A percentile compares a stretch with the other conserved stretches of the same genome.
Conservation (phyloP, 1,140 invertebrate species). For the Diorhabda sublineata region DNA sequence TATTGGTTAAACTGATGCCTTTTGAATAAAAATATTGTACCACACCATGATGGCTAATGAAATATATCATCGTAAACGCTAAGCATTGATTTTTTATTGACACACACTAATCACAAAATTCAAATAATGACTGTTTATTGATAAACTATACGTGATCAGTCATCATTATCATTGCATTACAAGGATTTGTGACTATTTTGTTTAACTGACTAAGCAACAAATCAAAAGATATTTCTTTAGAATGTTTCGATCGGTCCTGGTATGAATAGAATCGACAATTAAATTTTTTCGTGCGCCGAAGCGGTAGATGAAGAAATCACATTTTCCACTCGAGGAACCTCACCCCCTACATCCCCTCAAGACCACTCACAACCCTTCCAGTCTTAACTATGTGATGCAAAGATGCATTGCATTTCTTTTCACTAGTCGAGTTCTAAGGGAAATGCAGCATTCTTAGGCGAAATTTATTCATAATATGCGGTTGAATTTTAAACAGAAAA, state of each 20-base stretch:
- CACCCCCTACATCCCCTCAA: slow-evolving; percentile 29
- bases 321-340: slow-evolving; percentile 45
- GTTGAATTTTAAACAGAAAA: slow-evolving; percentile 11
- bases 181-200: too few relatives aligned
- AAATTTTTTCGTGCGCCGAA: slow-evolving; percentile 33
- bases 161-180: too few relatives aligned
- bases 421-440: slow-evolving; percentile 6
- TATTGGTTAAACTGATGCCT: too few relatives aligned
- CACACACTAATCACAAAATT: too few relatives aligned
- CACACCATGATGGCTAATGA: too few relatives aligned
- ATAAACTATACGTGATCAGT: too few relatives aligned
- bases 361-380: slow-evolving; percentile 46
- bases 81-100: too few relatives aligned
- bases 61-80: too few relatives aligned
- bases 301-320: slow-evolving; percentile 46
- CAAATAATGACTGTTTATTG: too few relatives aligned
- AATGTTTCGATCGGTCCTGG: not conserved
- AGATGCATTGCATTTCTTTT: slow-evolving; percentile 31
- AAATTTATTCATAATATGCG: slow-evolving; percentile 19
- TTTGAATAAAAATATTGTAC: too few relatives aligned
- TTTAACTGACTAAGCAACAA: too few relatives aligned
- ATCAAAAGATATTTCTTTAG: too few relatives aligned
- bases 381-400: slow-evolving; percentile 43
- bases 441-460: slow-evolving; percentile 16
- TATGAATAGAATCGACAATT: slow-evolving; percentile 3